Percentiles rank a stretch among this genome's conserved stretches.
phyloP scores from a whole-genome alignment of 2,797 vertebrate species.

The Pangasius sanitwongsei region DNA sequence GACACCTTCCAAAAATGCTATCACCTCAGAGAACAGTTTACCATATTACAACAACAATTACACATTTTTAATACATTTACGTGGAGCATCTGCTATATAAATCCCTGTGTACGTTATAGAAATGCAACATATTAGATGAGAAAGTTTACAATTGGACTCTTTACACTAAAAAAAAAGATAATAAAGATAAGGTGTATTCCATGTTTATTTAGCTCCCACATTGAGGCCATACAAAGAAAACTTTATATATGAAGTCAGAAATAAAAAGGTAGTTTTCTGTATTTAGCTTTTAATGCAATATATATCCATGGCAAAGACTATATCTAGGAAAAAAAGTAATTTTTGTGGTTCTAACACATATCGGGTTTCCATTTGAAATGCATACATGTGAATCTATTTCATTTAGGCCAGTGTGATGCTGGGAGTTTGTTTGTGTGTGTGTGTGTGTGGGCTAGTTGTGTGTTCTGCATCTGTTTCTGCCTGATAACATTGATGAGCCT shows the following conservation, averaged over 20 bases:
- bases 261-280: neutral
- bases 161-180: neutral
- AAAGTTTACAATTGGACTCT: neutral
- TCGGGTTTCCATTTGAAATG: neutral
- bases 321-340: neutral
- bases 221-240: no score
- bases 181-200: neutral
- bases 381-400: conserved; percentile 4
- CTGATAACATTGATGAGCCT: conserved; percentile 57
- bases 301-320: neutral
- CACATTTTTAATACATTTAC: neutral
- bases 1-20: neutral
- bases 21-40: neutral
- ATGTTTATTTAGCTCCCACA: neutral
- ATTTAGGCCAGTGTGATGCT: neutral
- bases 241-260: neutral
- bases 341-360: neutral
- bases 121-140: neutral
- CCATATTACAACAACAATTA: neutral
- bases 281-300: neutral
- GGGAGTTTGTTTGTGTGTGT: neutral
- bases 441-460: conserved; percentile 15
- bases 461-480: conserved; percentile 45
- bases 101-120: neutral
- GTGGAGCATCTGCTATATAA: neutral